phyloP scores from a whole-genome alignment of 2,113 vertebrate species.

The Heterotis niloticus region DNA sequence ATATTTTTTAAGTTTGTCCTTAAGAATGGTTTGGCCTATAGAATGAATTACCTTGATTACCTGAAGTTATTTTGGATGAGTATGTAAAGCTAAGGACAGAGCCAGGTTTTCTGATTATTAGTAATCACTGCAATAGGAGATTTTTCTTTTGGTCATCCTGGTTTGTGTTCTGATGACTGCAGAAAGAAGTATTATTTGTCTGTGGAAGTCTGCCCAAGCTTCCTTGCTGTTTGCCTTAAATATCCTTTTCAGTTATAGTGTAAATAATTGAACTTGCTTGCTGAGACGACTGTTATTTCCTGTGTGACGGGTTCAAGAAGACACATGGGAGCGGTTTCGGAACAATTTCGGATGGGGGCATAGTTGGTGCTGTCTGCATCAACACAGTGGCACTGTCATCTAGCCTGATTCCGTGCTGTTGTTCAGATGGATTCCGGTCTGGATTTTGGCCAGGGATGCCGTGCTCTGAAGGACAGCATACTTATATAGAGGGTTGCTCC shows the following conservation, averaged over 20 bases:
- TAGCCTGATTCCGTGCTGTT: neutral
- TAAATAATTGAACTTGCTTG: neutral
- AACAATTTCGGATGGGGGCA: neutral
- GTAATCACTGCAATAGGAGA: too few relatives aligned
- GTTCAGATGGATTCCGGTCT: neutral
- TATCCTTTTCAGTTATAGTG: neutral
- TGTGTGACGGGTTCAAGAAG: neutral
- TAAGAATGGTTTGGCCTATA: too few relatives aligned
- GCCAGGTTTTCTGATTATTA: too few relatives aligned
- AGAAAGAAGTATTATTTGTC: too few relatives aligned
- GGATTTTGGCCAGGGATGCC: neutral
- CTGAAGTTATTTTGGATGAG: too few relatives aligned
- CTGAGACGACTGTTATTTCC: neutral
- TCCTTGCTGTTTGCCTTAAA: too few relatives aligned
- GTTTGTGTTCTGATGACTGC: too few relatives aligned
- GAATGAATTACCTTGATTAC: too few relatives aligned
- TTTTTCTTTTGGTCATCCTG: too few relatives aligned
- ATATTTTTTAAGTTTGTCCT: too few relatives aligned
- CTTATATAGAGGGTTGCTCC: slow-evolving; percentile 14
- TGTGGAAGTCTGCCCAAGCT: too few relatives aligned
- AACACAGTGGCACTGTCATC: neutral
- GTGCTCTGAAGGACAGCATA: neutral
- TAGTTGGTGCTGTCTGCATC: neutral
- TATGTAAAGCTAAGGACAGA: too few relatives aligned
- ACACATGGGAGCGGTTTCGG: neutral